phyloP scores from a whole-genome alignment of 2,113 vertebrate genomes.

The Pituophis catenifer region DNA sequence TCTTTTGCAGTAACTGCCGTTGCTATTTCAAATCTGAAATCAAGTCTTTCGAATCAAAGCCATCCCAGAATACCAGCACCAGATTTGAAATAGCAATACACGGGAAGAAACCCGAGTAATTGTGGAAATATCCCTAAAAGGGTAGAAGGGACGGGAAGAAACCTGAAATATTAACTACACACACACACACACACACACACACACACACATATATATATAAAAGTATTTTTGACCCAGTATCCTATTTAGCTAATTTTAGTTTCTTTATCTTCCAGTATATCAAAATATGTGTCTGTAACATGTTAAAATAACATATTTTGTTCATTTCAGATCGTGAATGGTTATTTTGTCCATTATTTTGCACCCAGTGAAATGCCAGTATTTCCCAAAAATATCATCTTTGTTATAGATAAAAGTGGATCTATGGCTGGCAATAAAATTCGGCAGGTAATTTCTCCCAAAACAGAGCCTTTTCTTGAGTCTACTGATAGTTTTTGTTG shows the following conservation, averaged over 20 bases:
- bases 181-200: no score
- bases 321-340: slow-evolving; percentile 74
- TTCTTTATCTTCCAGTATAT: neutral
- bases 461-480: no score
- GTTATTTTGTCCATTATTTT: slow-evolving; percentile 94
- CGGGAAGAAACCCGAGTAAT: no score
- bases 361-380: slow-evolving; percentile 74
- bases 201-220: no score
- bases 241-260: neutral
- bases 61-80: no score
- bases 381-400: slow-evolving; percentile 89
- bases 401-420: slow-evolving; percentile 87
- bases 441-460: slow-evolving; percentile 74
- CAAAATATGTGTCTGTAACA: neutral
- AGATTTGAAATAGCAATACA: no score
- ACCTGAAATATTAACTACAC: no score
- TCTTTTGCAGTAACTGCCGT: no score
- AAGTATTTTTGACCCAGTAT: neutral
- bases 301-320: neutral
- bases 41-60: no score
- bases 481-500: fast-evolving
- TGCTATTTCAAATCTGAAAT: no score
- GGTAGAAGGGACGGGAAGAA: no score
- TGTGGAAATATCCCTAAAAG: no score
- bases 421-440: slow-evolving; percentile 90